Evolutionary conservation across 2,888 invertebrate genomes (phyloP), one percentile per base, ranked within the genome.

Genomic region (Oligia strigilis): DNA sequence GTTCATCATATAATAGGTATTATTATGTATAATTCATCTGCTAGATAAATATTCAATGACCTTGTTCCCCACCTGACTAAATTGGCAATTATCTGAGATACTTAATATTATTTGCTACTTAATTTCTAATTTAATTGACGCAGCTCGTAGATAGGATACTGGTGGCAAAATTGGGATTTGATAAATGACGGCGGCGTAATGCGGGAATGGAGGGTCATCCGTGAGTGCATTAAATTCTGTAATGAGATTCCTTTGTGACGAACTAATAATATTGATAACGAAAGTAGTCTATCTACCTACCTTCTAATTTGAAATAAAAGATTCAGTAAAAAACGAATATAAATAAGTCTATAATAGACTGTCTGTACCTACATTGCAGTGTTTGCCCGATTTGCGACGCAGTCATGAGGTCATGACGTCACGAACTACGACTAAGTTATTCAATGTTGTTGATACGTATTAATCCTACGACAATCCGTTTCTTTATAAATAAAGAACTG

Each of bases 381-480:
- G 19, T 71, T 84, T 46, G 60, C 19, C 19, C 40, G 17, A 66
- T 40, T 67, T 84, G 72, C 62, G 58, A 40, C 29, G 43, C 67
- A 81, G 52, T 64, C 17, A 6, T 84, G 64, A 81, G 64, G 85
- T 85, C 85, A 6, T 84, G 64, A 81, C 69, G 85, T 85, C 85
- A 85, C 40, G 40, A 40, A 6, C 6, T 40, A 5, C 43, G 11
- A 14, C 36, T n/a, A 84, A 62, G 55, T 62, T 83, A 80, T 80
- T 78, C 55, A 83, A 40, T 49, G 46, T 52, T 62, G 46, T 49
- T 67, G 13, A 13, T 55, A 75, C 64, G 17, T 36, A 13, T 19
- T 6, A 19, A 52, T 36, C 40, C 6, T 40, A 62, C 43, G 29
- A 23, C 23, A 49, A 49, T 40, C 40, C 4, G 23, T 49, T 74